Evolutionary conservation across 2,888 invertebrate genomes (phyloP).

Genomic region (Apodemia duryi): DNA sequence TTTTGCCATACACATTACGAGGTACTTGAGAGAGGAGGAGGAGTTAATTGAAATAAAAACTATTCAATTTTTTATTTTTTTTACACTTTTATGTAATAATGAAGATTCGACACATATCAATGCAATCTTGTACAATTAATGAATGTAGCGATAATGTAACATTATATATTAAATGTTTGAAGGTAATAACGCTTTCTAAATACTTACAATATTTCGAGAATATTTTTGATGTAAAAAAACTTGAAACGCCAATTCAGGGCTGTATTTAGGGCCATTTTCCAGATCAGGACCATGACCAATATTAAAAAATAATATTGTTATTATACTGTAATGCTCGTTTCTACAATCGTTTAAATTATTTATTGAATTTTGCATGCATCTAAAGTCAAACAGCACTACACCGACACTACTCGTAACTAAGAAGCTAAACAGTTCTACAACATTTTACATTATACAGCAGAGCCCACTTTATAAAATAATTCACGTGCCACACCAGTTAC

Average conservation of each 20-base stretch:
- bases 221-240: neutral
- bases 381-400: too few species aligned
- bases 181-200: neutral
- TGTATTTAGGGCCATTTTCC: neutral
- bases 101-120: slow-evolving; percentile 12
- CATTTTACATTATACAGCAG: too few species aligned
- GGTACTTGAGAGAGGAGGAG: too few species aligned
- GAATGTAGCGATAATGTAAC: slow-evolving; percentile 3
- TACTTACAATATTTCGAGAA: neutral
- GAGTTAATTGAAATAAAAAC: too few species aligned
- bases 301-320: neutral
- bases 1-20: too few species aligned
- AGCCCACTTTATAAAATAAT: too few species aligned
- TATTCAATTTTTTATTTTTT: too few species aligned
- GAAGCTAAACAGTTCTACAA: too few species aligned
- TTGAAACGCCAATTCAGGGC: neutral
- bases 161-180: neutral
- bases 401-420: too few species aligned
- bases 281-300: neutral
- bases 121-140: neutral
- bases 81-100: slow-evolving; percentile 3
- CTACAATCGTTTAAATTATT: too few species aligned
- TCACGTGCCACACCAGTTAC: too few species aligned
- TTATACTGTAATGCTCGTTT: neutral
- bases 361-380: too few species aligned